Conservation (phyloP, 1,140 invertebrate genomes). For the Amphibalanus amphitrite region DNA sequence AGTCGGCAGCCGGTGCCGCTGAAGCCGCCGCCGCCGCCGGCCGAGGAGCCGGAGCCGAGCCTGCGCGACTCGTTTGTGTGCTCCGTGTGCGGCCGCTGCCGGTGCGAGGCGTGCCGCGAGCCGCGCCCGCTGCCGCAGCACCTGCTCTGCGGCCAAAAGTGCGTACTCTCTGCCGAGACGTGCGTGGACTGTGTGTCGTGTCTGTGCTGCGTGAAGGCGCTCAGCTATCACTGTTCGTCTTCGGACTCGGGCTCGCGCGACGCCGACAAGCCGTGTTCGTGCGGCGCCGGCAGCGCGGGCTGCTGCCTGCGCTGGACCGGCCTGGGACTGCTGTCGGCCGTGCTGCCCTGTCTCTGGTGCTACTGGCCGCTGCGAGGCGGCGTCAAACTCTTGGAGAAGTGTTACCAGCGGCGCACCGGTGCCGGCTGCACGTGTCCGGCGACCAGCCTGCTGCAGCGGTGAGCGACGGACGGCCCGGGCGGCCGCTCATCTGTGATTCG, state of each 20-base stretch:
- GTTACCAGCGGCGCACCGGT: conserved; percentile 55
- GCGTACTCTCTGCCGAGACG: conserved; percentile 50
- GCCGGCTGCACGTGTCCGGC: conserved; percentile 42
- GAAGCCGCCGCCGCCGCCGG: too few species aligned
- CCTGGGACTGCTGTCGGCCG: conserved; percentile 53
- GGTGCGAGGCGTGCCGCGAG: conserved; percentile 67
- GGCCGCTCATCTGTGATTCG: too few species aligned
- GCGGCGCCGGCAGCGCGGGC: too few species aligned
- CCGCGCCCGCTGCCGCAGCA: conserved; percentile 61
- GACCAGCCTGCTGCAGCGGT: neutral
- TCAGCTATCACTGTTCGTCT: too few species aligned
- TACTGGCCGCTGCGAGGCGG: conserved; percentile 78
- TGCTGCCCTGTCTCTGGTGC: conserved; percentile 71
- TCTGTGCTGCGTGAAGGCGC: too few species aligned
- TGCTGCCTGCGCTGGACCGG: conserved; percentile 55
- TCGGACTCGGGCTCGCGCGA: too few species aligned
- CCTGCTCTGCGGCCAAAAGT: conserved; percentile 73
- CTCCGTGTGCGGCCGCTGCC: conserved; percentile 61
- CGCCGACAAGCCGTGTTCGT: too few species aligned
- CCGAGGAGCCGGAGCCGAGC: conserved; percentile 21
- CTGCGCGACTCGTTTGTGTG: conserved; percentile 49
- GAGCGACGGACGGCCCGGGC: too few species aligned
- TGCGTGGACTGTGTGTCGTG: too few species aligned
- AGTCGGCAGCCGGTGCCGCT: too few species aligned
- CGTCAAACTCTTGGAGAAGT: conserved; percentile 54